phyloP scores from a whole-genome alignment of 2,113 vertebrate genomes.

The Rhipidura dahli region DNA sequence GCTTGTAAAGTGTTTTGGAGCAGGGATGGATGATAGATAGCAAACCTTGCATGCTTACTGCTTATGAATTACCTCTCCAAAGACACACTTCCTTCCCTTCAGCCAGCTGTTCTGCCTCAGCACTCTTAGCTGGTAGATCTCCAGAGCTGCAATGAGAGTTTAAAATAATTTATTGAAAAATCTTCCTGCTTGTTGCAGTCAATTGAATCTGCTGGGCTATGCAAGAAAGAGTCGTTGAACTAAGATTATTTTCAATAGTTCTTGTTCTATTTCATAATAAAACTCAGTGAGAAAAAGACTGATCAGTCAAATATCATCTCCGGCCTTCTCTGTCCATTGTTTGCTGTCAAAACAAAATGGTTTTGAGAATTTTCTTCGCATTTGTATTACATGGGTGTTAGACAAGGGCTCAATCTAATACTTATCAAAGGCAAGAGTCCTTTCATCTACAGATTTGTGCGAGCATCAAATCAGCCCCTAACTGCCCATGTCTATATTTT shows the following conservation, averaged over 20 bases:
- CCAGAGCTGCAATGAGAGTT: not conserved
- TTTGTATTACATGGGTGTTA: not conserved
- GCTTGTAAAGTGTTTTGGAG: conserved; percentile 28
- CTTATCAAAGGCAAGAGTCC: not conserved
- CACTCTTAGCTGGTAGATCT: conserved; percentile 14
- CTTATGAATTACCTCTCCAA: conserved; percentile 52
- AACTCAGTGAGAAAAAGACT: not conserved
- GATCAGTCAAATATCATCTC: not conserved
- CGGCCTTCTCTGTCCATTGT: not conserved
- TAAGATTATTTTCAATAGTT: not conserved
- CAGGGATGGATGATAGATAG: not conserved
- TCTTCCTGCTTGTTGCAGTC: not conserved
- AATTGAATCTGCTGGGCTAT: not conserved
- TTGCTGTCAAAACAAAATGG: not conserved
- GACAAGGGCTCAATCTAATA: not conserved
- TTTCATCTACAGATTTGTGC: not conserved
- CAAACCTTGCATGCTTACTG: conserved; percentile 12
- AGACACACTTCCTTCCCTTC: conserved; percentile 30
- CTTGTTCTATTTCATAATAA: not conserved
- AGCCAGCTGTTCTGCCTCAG: conserved; percentile 51
- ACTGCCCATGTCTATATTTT: not conserved
- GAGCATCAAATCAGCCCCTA: not conserved
- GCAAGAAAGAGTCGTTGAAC: not conserved
- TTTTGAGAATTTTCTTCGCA: not conserved
- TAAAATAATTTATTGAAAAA: not conserved